phyloP scores from a whole-genome alignment of 2,797 vertebrate genomes.

The Heliangelus exortis region DNA sequence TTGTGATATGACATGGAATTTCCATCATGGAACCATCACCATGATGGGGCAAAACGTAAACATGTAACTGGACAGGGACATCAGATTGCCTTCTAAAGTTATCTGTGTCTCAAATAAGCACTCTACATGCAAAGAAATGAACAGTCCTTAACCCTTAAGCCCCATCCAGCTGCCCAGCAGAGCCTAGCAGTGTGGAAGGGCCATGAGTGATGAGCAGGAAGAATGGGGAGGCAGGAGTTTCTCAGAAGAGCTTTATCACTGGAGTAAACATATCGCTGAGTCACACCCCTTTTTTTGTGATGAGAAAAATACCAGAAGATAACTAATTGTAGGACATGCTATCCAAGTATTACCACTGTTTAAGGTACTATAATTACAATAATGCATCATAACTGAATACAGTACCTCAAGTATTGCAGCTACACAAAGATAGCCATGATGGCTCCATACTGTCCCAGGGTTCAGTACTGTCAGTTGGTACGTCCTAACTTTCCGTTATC shows the following conservation, averaged over 20 bases:
- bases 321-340: not conserved
- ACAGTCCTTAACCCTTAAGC: not conserved
- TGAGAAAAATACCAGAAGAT: not conserved
- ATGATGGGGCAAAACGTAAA: not conserved
- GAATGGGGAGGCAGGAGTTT: not conserved
- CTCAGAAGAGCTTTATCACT: not conserved
- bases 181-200: not conserved
- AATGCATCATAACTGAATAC: not conserved
- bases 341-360: not conserved
- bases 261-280: not conserved
- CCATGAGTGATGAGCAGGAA: not conserved
- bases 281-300: not conserved
- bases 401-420: not conserved
- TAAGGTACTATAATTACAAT: not conserved
- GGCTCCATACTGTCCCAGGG: not conserved
- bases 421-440: not conserved
- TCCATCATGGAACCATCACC: not conserved
- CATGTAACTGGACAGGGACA: not conserved
- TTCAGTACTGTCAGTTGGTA: not conserved
- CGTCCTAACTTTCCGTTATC: not conserved
- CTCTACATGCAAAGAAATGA: not conserved
- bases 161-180: not conserved
- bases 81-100: not conserved
- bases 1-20: not conserved
- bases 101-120: not conserved